phyloP scores from a whole-genome alignment of 2,888 invertebrate species.

The Torymus aiolomorphi region DNA sequence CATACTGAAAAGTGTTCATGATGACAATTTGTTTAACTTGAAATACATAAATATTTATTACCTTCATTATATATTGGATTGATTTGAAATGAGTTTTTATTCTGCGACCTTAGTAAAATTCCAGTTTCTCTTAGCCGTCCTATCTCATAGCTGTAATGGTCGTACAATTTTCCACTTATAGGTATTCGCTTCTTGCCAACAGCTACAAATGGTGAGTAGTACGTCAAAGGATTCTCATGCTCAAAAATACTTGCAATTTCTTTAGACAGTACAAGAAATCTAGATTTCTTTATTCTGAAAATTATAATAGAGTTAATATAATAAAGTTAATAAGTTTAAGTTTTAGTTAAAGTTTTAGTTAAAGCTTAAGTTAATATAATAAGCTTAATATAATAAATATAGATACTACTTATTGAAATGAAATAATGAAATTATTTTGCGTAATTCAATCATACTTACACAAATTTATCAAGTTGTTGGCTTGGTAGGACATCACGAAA shows the following conservation, averaged over 20 bases:
- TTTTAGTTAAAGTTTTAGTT: neutral
- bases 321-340: no score
- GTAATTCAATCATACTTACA: neutral
- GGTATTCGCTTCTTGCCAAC: neutral
- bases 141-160: neutral
- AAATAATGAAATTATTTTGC: neutral
- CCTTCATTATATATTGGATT: no score
- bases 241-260: neutral
- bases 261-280: neutral
- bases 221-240: neutral
- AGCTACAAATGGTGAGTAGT: neutral
- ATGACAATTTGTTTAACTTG: no score
- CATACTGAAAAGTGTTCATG: no score
- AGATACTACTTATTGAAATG: no score
- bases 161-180: neutral
- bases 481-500: neutral
- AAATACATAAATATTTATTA: no score
- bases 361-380: no score
- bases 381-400: no score
- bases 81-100: no score
- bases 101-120: neutral
- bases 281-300: neutral
- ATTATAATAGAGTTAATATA: no score
- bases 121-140: neutral
- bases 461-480: constrained; percentile 22